These are phyloP conservation scores for Aegotheles bennettii DNA, from an alignment of 2,113 vertebrate species.

Conservation along the genomic window DNA sequence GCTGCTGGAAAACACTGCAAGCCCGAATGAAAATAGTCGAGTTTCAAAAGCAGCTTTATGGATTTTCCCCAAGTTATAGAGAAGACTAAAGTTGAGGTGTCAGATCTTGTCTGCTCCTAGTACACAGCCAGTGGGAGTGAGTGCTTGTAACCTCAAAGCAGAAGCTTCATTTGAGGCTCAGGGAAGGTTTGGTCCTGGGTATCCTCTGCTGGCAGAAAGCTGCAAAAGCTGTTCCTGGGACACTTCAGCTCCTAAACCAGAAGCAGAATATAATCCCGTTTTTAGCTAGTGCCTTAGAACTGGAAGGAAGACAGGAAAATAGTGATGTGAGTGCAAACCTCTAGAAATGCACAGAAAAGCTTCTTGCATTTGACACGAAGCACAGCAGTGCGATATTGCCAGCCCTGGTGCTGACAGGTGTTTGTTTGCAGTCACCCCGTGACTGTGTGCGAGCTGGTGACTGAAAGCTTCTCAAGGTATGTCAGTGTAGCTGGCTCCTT, in stretches of 20 bases:
- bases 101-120: neutral
- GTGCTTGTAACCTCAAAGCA: neutral
- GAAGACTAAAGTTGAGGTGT: neutral
- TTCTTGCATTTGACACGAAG: neutral
- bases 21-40: neutral
- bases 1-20: neutral
- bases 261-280: neutral
- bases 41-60: neutral
- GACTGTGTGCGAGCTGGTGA: neutral
- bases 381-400: neutral
- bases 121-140: neutral
- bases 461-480: neutral
- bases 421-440: neutral
- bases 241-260: neutral
- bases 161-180: neutral
- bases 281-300: neutral
- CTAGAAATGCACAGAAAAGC: neutral
- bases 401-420: neutral
- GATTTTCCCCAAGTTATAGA: neutral
- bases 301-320: neutral
- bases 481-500: neutral
- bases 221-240: conserved; percentile 1
- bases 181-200: conserved; percentile 17
- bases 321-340: neutral
- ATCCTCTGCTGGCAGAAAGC: conserved; percentile 44